Base-by-base conservation (phyloP, 2,888 invertebrate genomes). In the Trissonchulus sp. region DNA sequence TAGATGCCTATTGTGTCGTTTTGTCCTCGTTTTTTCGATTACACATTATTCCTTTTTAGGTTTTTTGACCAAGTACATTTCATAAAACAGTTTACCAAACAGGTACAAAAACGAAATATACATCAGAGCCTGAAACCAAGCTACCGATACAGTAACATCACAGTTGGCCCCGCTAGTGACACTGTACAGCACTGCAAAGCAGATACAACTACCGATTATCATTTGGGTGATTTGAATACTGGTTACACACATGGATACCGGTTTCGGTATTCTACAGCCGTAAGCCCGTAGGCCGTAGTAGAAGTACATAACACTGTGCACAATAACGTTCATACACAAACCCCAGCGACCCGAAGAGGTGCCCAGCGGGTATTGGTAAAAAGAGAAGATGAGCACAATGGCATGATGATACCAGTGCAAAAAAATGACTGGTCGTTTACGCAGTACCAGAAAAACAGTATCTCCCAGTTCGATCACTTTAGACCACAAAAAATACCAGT, bases 331-430 rank as follows among this genome's bases (percentile, higher is more conserved):
- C 35, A 72, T 37, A 28, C 28, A n/a, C 3, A 28, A 8, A 30
- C 38, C 38, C 73, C 73, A 72, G 3, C 38, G 73, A 38, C 73
- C 31, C 2, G 48, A 3, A 8, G 73, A 63, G 2, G 3, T 63
- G 8, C 15, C 28, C 2, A 23, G 3, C 30, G 63, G 38, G 38
- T 38, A 38, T 8, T 3, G 3, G 60, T 72, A 31, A 2, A 8
- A 65, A n/a, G 15, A 3, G 73, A 8, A 72, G 3, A 72, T 2
- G 3, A 37, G 28, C 23, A 72, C 73, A 3, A 35, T 63, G 31
- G 28, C 30, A 28, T 72, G 73, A 31, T 72, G 73, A 60, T 72
- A 72, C 73, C 73, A 72, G 73, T 72, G 73, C 8, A 72, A 48
- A 60, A 72, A 72, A 15, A 30, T n/a, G 35, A 72, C 30, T 15